Conservation (phyloP, 2,888 invertebrate genomes). For the Agrotis segetum region DNA sequence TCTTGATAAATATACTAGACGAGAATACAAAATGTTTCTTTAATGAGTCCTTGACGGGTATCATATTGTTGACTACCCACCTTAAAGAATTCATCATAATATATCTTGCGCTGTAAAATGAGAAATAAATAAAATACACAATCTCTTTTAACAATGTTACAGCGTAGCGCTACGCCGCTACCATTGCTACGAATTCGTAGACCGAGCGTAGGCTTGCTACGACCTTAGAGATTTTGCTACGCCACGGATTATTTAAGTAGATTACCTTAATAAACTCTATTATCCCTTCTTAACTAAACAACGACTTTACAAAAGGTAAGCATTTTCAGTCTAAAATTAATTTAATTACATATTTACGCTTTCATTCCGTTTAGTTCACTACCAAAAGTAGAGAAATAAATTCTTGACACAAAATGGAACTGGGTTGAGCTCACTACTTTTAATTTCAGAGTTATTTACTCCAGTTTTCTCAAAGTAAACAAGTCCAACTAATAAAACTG, state of each 20-base stretch:
- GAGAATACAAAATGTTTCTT: no score
- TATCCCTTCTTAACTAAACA: conserved; percentile 37
- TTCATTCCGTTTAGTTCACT: conserved; percentile 20
- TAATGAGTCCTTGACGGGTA: no score
- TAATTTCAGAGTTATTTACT: conserved; percentile 9
- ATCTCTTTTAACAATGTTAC: neutral
- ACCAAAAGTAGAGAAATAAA: conserved; percentile 30
- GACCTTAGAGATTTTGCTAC: conserved; percentile 3
- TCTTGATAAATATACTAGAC: no score
- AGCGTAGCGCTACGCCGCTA: conserved; percentile 20
- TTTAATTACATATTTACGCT: conserved; percentile 7
- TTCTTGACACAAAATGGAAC: conserved; percentile 21
- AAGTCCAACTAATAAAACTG: conserved; percentile 8
- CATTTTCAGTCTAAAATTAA: conserved; percentile 27
- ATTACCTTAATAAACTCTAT: conserved; percentile 21
- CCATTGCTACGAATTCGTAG: conserved; percentile 26
- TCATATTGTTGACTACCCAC: no score
- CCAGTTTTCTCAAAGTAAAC: neutral
- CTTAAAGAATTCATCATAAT: no score
- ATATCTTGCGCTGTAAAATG: no score
- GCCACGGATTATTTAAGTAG: conserved; percentile 20
- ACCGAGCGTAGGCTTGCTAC: conserved; percentile 35
- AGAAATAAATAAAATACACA: no score
- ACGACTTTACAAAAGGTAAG: conserved; percentile 19
- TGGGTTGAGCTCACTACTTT: conserved; percentile 21